phyloP scores from a whole-genome alignment of 1,140 invertebrate species.

The Penaeus chinensis region DNA sequence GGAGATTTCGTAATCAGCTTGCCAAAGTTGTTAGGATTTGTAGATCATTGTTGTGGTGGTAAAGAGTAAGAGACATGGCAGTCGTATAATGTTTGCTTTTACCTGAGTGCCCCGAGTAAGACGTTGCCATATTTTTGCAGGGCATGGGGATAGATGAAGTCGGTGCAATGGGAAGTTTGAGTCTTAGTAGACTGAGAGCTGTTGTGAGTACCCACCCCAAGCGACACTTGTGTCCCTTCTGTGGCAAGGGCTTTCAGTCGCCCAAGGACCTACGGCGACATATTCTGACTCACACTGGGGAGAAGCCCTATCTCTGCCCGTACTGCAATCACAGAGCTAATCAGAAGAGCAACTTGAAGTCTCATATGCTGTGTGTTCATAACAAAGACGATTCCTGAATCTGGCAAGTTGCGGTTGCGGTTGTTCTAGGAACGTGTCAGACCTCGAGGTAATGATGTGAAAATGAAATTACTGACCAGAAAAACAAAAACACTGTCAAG shows the following conservation, averaged over 20 bases:
- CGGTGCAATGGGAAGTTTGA: conserved; percentile 57
- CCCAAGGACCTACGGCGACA: conserved; percentile 58
- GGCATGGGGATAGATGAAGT: conserved; percentile 57
- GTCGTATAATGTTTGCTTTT: conserved; percentile 37
- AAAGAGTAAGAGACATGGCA: conserved; percentile 25
- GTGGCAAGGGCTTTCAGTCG: conserved; percentile 55
- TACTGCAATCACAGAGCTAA: conserved; percentile 55
- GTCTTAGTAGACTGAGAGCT: conserved; percentile 54
- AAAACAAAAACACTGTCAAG: neutral
- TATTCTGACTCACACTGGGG: conserved; percentile 54
- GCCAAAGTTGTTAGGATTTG: neutral
- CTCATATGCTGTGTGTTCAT: conserved; percentile 59
- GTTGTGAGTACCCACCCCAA: conserved; percentile 55
- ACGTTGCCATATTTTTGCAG: conserved; percentile 59
- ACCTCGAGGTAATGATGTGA: conserved; percentile 8
- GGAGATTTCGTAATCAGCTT: neutral
- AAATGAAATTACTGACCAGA: neutral
- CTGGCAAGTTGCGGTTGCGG: conserved; percentile 18
- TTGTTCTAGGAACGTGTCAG: conserved; percentile 1
- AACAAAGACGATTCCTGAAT: conserved; percentile 40
- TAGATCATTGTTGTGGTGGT: too few relatives aligned
- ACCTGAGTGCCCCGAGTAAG: conserved; percentile 43
- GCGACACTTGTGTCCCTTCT: conserved; percentile 57
- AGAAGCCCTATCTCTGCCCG: conserved; percentile 55
- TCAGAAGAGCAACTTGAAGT: conserved; percentile 61